Base-by-base conservation (phyloP, 1,140 invertebrate genomes). In the Agrypnia vestita region DNA sequence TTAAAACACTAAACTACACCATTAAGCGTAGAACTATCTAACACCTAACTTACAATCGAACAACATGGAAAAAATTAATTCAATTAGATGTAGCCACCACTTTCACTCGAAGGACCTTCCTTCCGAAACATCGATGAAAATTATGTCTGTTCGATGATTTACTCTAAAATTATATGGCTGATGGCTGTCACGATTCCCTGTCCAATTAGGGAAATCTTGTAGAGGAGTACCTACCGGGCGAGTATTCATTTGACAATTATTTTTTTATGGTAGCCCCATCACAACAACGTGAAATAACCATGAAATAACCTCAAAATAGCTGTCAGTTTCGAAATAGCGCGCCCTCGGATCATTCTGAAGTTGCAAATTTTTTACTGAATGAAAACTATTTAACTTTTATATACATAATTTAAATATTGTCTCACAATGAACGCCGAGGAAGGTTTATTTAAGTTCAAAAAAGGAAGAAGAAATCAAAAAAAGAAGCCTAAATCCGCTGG, bases 41-140 rank as follows among this genome's bases (percentile, higher is more conserved):
- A 76, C 62, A 44, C 55, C 73, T 46, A 62, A 47, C 55, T 61
- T 62, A 46, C 73, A 25, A 43, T 76, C 55, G 56, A 62, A 62
- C 55, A 51, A 62, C 73, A 76, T 76, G 73, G 73, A 61, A 76
- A 56, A 43, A 43, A 74, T 55, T 74, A 74, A 74, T 74, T 74
- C 51, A 74, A 74, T 74, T 74, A 55, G 35, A 77, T 51, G 25
- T 64, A 51, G 67, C 61, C 59, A 77, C 59, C 59, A 77, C 75
- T 77, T 77, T 77, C 75, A 51, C 75, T 67, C 75, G 35, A 44
- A 51, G 75, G 59, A 77, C 75, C 75, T 77, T 59, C 75, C 75
- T 67, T 67, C 47, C 47, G 75, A 77, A 77, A 77, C 75, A 77
- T 77, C 75, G 75, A 77, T 77, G 75, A 77, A 77, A 77, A 77